phyloP scores from a whole-genome alignment of 2,888 invertebrate genomes.

The Ceraclea dissimilis region DNA sequence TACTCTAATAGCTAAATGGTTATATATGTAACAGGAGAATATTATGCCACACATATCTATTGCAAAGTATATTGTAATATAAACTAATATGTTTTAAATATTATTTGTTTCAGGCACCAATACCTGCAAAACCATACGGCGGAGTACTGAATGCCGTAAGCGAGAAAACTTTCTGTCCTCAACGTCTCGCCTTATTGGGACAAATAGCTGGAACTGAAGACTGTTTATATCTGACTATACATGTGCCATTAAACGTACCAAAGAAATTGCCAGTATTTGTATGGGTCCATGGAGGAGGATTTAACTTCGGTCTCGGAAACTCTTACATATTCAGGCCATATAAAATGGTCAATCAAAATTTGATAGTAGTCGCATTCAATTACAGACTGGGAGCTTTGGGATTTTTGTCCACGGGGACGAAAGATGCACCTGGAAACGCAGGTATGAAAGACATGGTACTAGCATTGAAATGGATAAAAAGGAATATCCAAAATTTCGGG shows the following conservation, averaged over 20 bases:
- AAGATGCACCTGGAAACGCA: constrained; percentile 40
- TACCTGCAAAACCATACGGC: constrained; percentile 49
- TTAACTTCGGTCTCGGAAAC: constrained; percentile 38
- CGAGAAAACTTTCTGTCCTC: constrained; percentile 55
- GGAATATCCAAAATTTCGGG: constrained; percentile 37
- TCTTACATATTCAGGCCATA: constrained; percentile 39
- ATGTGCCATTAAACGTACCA: constrained; percentile 50
- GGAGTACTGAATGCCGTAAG: constrained; percentile 53
- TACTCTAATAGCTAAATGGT: no score
- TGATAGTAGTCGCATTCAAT: constrained; percentile 41
- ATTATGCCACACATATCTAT: no score
- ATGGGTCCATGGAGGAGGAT: constrained; percentile 44
- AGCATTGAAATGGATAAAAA: constrained; percentile 39
- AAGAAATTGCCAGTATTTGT: constrained; percentile 38
- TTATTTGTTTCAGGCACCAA: constrained; percentile 43
- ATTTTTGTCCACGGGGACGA: constrained; percentile 38
- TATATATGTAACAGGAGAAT: no score
- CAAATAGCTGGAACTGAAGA: constrained; percentile 49
- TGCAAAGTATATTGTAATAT: no score
- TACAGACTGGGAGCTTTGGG: constrained; percentile 40
- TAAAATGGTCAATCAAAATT: constrained; percentile 37
- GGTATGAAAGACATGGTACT: constrained; percentile 42
- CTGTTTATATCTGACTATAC: constrained; percentile 62
- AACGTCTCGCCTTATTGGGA: constrained; percentile 33
- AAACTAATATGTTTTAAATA: background rate